These are phyloP conservation scores for Tillus elongatus DNA, from an alignment of 2,888 invertebrate genomes.

Conservation along the genomic window DNA sequence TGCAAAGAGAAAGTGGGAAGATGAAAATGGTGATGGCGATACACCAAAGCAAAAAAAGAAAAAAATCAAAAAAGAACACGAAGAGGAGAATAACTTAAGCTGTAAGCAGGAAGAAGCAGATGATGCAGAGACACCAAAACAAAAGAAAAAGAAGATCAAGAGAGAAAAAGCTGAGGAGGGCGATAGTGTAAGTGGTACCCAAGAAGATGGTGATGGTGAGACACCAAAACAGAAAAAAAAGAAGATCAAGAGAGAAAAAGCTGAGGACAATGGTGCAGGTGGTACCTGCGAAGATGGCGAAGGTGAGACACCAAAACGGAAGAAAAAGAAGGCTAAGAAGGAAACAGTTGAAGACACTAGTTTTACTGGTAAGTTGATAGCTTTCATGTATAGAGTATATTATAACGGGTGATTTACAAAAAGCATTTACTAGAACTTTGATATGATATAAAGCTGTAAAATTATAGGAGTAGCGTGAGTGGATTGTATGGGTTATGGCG, in stretches of 20 bases:
- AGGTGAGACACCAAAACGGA: background rate
- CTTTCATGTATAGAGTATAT: too few species aligned
- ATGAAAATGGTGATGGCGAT: slow-evolving; percentile 2
- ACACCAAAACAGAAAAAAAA: background rate
- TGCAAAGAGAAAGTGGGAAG: slow-evolving; percentile 45
- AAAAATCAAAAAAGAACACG: slow-evolving; percentile 4
- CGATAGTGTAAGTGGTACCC: slow-evolving; percentile 1
- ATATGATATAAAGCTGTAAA: too few species aligned
- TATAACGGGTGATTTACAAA: too few species aligned
- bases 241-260: slow-evolving; percentile 8
- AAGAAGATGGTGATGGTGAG: background rate
- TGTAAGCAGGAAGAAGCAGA: slow-evolving; percentile 10
- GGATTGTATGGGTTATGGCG: too few species aligned
- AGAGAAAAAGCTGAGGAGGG: slow-evolving; percentile 4
- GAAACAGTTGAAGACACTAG: too few species aligned
- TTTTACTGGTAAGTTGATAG: too few species aligned
- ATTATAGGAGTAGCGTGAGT: too few species aligned
- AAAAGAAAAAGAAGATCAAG: slow-evolving; percentile 6
- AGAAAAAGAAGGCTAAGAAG: slow-evolving; percentile 8
- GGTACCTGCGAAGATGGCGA: background rate
- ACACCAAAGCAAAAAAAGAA: slow-evolving; percentile 8
- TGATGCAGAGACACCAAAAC: background rate
- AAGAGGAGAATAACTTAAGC: slow-evolving; percentile 9
- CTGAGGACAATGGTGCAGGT: background rate
- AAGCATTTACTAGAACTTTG: too few species aligned